Base-by-base conservation (phyloP, 2,113 vertebrate genomes). In the Amphiprion ocellaris region DNA sequence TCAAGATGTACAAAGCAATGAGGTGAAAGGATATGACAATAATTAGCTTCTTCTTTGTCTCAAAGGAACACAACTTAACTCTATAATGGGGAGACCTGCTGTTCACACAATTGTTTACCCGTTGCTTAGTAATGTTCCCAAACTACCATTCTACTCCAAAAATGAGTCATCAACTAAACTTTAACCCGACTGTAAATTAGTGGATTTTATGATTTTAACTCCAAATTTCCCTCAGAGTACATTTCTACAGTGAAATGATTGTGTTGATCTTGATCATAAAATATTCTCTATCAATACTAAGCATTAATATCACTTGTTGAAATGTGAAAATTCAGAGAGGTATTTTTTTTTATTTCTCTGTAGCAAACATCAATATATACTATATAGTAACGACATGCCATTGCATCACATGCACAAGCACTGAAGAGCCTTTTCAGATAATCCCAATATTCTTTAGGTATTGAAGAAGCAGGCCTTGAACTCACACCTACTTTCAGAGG, bases 371-470 rank as follows among this genome's bases (percentile, higher is more conserved):
- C 14, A 39, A 2, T 24, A 24, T 2, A 53, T 28, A 33, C 19
- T 55, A 24, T 47, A 74, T 8, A 69, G 49, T n/a, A 21, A 5
- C 26, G 33, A 56, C 28, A 63, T 26, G 39, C 8, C 4, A 19
- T 53, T 77, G 23, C 30, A 50, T 47, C 23, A 33, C 39, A 78
- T 37, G 37, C 7, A 7, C 7, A 56, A 37, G 17, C n/a, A 65
- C 24, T 47, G 10, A 70, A 70, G 10, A 65, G 16, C n/a, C 41
- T 69, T 16, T 17, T 65, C 10, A 74, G 15, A 56, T 56, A 37
- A 28, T 49, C 14, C 56, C 49, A 3, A 23, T 21, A 46, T 67
- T 30, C 9, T 44, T 60, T 53, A 26, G 12, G 21, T 49, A n/a
- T n/a, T 9, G 26, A 19, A 19, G 65, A 15, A 53, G 10, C 6